Conservation (phyloP, 2,113 vertebrate genomes). For the Felis chaus region DNA sequence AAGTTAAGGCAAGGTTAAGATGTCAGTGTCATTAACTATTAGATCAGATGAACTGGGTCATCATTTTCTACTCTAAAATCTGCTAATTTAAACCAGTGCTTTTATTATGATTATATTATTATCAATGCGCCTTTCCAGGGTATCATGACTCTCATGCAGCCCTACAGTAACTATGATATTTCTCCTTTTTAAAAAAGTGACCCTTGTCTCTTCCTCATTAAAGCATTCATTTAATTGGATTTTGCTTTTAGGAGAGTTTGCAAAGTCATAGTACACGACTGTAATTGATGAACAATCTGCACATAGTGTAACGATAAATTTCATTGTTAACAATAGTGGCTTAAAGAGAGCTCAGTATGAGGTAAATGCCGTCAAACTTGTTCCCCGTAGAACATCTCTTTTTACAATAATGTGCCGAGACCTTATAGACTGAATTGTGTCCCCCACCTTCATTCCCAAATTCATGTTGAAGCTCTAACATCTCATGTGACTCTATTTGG, state of each 20-base stretch:
- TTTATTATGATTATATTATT: neutral
- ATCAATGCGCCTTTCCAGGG: neutral
- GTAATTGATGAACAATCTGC: neutral
- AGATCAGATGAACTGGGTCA: neutral
- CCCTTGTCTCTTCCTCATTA: neutral
- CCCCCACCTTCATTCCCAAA: rapidly evolving
- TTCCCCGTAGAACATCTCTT: neutral
- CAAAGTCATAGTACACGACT: neutral
- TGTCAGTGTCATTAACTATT: slow-evolving; percentile 38
- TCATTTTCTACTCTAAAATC: neutral
- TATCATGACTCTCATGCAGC: neutral
- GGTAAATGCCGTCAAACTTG: neutral
- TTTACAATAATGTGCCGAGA: neutral
- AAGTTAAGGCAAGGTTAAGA: slow-evolving; percentile 46
- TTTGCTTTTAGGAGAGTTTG: neutral
- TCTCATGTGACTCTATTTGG: neutral
- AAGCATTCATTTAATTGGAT: neutral
- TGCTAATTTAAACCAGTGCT: neutral
- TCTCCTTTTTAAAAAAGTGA: neutral
- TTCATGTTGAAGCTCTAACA: neutral
- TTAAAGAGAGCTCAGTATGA: neutral
- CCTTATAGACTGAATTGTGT: neutral
- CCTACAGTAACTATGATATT: neutral
- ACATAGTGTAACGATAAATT: neutral
- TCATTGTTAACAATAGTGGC: neutral